Conservation (phyloP, 1,140 invertebrate genomes). For the Neodiprion lecontei region DNA sequence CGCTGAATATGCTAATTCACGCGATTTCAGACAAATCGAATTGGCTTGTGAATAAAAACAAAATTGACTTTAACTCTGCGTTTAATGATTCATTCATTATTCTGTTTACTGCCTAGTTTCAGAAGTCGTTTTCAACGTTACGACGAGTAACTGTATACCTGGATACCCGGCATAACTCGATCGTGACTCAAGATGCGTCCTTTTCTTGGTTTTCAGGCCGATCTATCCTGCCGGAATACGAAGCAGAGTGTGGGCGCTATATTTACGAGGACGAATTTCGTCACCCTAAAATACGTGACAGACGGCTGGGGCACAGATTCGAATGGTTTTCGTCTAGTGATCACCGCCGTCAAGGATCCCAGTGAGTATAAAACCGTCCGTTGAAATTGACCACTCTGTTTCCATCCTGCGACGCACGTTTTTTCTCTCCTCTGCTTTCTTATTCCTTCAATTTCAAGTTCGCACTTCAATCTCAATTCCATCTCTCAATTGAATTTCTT, state of each 20-base stretch:
- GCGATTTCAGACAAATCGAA: no score
- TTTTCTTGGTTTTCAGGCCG: conserved; percentile 71
- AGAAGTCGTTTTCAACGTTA: no score
- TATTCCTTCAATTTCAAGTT: background rate
- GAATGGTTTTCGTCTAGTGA: conserved; percentile 91
- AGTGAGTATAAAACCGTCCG: conserved; percentile 70
- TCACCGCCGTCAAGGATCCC: conserved; percentile 92
- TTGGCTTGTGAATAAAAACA: no score
- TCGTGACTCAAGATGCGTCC: background rate
- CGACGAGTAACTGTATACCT: no score
- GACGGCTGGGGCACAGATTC: conserved; percentile 89
- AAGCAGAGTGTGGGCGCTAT: conserved; percentile 85
- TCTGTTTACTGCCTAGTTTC: no score
- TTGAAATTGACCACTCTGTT: background rate
- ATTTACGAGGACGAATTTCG: conserved; percentile 90
- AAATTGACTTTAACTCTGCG: background rate
- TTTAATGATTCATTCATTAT: background rate
- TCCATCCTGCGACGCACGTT: no score
- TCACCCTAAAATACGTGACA: conserved; percentile 92
- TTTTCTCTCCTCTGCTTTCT: background rate
- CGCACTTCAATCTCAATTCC: conserved; percentile 10
- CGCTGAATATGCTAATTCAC: no score
- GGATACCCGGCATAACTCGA: no score
- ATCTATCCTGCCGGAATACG: conserved; percentile 89
- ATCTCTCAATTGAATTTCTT: conserved; percentile 16